Conservation (phyloP, 2,888 invertebrate genomes). For the Acrocera orbiculus region DNA sequence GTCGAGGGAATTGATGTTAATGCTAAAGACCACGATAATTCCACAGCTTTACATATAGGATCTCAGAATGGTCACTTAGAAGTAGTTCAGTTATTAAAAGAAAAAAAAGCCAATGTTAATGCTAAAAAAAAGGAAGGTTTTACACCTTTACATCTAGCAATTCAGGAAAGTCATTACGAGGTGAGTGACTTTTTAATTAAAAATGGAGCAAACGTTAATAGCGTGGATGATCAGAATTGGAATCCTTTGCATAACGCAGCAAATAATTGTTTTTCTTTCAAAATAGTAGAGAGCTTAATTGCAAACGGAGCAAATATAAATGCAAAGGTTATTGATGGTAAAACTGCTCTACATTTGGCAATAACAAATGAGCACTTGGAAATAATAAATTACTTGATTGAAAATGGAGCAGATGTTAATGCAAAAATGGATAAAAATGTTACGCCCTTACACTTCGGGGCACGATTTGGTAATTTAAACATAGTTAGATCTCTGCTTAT, state of each 20-base stretch:
- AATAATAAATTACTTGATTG: conserved; percentile 2
- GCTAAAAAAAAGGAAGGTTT: conserved; percentile 6
- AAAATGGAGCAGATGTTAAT: conserved; percentile 6
- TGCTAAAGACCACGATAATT: conserved; percentile 2
- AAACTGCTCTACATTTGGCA: conserved; percentile 4
- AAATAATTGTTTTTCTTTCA: background rate
- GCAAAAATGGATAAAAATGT: background rate
- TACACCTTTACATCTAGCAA: conserved; percentile 15
- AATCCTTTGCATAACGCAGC: conserved; percentile 6
- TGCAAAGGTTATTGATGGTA: background rate
- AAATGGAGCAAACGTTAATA: conserved; percentile 3
- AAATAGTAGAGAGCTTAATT: background rate
- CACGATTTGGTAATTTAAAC: background rate
- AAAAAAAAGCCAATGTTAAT: conserved; percentile 10
- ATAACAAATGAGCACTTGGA: background rate
- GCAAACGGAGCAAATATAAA: conserved; percentile 1
- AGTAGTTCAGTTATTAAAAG: conserved; percentile 5
- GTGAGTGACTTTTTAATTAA: conserved; percentile 5
- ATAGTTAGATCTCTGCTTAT: conserved; percentile 3
- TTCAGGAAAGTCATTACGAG: conserved; percentile 6
- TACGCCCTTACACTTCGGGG: conserved; percentile 4
- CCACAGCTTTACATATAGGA: conserved; percentile 12
- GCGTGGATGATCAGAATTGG: background rate
- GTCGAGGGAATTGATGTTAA: conserved; percentile 9
- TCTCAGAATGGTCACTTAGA: conserved; percentile 5